Percentiles rank a stretch among this genome's conserved stretches.
Evolutionary conservation across 2,888 invertebrate species (phyloP).

Genomic region (Bembecia ichneumoniformis): DNA sequence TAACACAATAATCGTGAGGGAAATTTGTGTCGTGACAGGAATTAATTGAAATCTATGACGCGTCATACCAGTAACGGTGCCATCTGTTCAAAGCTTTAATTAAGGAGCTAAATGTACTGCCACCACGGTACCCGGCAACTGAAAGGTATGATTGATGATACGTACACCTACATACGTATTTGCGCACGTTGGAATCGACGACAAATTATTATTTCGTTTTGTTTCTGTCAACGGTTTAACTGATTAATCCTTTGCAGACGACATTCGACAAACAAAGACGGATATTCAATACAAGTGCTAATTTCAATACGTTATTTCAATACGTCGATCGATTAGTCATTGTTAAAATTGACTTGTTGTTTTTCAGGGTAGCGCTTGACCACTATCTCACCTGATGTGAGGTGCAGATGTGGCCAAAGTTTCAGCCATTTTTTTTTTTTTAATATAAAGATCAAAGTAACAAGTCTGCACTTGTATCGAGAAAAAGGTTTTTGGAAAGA

Average conservation of each 20-base stretch:
- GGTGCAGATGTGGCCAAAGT: no score
- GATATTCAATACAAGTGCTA: not conserved
- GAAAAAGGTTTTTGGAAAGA: no score
- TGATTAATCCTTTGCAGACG: conserved; percentile 23
- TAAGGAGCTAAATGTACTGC: conserved; percentile 64
- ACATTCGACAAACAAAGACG: not conserved
- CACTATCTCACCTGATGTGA: no score
- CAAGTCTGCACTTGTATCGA: no score
- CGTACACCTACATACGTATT: conserved; percentile 16
- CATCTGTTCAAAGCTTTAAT: conserved; percentile 63
- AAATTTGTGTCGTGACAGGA: conserved; percentile 56
- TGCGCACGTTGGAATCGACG: conserved; percentile 17
- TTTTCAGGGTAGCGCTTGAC: no score
- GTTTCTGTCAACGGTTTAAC: conserved; percentile 35
- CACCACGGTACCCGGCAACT: conserved; percentile 28
- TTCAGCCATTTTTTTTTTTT: no score
- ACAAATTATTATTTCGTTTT: conserved; percentile 44
- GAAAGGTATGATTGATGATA: conserved; percentile 58
- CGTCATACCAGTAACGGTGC: conserved; percentile 26
- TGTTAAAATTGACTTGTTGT: no score
- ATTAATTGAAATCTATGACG: conserved; percentile 67
- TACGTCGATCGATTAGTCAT: no score
- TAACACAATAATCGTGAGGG: conserved; percentile 13
- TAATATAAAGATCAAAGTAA: no score
- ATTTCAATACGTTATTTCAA: not conserved